phyloP scores from a whole-genome alignment of 2,113 vertebrate genomes.

The Ceyx melanurus region DNA sequence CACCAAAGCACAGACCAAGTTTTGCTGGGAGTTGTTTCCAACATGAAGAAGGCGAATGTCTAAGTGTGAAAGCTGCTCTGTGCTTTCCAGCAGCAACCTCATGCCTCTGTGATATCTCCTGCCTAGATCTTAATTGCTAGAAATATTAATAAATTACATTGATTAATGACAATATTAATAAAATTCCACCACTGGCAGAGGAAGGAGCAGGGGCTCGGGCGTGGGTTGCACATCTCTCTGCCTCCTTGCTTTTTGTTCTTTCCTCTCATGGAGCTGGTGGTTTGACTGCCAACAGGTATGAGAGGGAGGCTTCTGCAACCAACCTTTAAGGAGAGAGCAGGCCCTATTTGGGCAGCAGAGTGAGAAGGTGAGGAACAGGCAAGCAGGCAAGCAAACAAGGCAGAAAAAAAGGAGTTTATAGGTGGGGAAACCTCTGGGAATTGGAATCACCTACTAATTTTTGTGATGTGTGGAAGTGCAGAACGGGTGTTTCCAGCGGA shows the following conservation, averaged over 20 bases:
- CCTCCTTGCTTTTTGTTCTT: background rate
- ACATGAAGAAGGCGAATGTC: constrained; percentile 19
- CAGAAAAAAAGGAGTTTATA: background rate
- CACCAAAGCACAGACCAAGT: background rate
- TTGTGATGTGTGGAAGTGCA: rapidly evolving
- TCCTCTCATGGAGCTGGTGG: rapidly evolving
- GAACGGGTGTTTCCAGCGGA: background rate
- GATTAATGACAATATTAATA: background rate
- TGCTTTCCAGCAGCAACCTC: background rate
- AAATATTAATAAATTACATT: background rate
- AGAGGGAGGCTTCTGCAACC: background rate
- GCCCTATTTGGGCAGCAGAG: background rate
- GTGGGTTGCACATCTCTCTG: rapidly evolving
- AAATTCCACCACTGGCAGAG: background rate
- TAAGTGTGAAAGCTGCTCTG: constrained; percentile 13
- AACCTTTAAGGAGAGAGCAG: background rate
- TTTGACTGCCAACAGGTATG: background rate
- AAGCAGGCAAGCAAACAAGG: background rate
- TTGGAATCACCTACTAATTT: background rate
- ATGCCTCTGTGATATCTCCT: background rate
- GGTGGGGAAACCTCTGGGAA: background rate
- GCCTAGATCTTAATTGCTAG: background rate
- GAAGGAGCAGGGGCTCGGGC: background rate
- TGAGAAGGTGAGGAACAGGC: background rate
- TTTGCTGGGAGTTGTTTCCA: background rate